phyloP scores from a whole-genome alignment of 2,888 invertebrate genomes.

The Eupithecia subfuscata region DNA sequence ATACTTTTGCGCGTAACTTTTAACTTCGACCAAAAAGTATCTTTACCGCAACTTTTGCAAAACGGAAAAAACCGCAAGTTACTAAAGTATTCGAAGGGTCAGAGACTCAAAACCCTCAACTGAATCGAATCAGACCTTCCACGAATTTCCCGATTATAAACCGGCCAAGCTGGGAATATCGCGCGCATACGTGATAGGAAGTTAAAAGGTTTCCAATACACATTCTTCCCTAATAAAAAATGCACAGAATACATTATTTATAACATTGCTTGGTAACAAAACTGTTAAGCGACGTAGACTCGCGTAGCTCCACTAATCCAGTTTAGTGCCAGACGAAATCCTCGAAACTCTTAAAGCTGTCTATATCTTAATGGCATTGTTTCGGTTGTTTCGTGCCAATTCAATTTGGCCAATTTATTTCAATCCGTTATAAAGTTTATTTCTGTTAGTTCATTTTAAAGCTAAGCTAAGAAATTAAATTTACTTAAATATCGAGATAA shows the following conservation, averaged over 20 bases:
- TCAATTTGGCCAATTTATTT: conserved; percentile 13
- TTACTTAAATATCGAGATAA: neutral
- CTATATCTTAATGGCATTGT: conserved; percentile 4
- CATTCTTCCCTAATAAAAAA: conserved; percentile 2
- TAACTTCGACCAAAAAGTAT: conserved; percentile 16
- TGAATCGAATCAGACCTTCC: conserved; percentile 61
- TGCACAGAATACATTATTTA: neutral
- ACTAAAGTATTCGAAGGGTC: conserved; percentile 34
- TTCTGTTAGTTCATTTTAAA: neutral
- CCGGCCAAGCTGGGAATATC: conserved; percentile 65
- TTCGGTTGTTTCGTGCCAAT: conserved; percentile 13
- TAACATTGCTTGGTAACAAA: neutral
- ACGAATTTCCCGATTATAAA: conserved; percentile 74
- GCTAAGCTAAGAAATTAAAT: neutral
- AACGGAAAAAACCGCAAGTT: conserved; percentile 29
- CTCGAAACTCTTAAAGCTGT: conserved; percentile 20
- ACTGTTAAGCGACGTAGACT: neutral
- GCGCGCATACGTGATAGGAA: conserved; percentile 61
- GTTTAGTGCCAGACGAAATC: conserved; percentile 26
- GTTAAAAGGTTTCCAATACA: conserved; percentile 49
- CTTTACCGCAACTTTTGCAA: conserved; percentile 28
- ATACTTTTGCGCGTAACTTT: neutral
- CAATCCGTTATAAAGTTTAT: conserved; percentile 10
- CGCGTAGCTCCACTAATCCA: conserved; percentile 7
- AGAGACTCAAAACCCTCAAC: conserved; percentile 38